Conservation (phyloP, 2,888 invertebrate species). For the Brachyptera putata region DNA sequence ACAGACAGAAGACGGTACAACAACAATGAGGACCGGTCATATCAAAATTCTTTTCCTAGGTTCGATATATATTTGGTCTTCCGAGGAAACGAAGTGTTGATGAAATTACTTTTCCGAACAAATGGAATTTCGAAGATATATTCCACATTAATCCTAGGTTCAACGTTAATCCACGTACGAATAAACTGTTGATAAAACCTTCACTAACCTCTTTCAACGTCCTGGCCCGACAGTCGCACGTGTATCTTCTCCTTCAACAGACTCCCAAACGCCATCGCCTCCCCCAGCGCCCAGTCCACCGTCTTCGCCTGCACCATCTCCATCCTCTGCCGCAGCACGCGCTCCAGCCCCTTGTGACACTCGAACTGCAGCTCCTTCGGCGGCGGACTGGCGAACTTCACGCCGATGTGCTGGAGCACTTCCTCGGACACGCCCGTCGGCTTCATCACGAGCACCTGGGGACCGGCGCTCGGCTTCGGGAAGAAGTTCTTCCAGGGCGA, state of each 20-base stretch:
- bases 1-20: too few species aligned
- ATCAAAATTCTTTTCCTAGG: too few species aligned
- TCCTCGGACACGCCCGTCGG: neutral
- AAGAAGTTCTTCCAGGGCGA: constrained; percentile 68
- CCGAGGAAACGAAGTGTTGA: too few species aligned
- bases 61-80: too few species aligned
- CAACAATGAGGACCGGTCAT: too few species aligned
- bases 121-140: too few species aligned
- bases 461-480: neutral
- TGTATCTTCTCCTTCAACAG: constrained; percentile 70
- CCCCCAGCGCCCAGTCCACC: constrained; percentile 79
- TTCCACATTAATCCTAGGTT: too few species aligned
- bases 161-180: too few species aligned
- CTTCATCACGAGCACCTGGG: neutral
- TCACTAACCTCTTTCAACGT: constrained; percentile 64
- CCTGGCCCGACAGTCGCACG: constrained; percentile 71
- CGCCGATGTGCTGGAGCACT: constrained; percentile 13
- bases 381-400: constrained; percentile 12
- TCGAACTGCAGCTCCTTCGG: constrained; percentile 6
- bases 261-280: constrained; percentile 72
- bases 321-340: constrained; percentile 49
- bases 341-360: constrained; percentile 41
- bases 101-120: too few species aligned
- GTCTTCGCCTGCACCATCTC: constrained; percentile 48
- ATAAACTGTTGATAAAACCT: too few species aligned